Evolutionary conservation across 35 echinoderm and acorn worm genomes (phyloP), one percentile per base, ranked within the genome.

Genomic region (Apostichopus californicus): DNA sequence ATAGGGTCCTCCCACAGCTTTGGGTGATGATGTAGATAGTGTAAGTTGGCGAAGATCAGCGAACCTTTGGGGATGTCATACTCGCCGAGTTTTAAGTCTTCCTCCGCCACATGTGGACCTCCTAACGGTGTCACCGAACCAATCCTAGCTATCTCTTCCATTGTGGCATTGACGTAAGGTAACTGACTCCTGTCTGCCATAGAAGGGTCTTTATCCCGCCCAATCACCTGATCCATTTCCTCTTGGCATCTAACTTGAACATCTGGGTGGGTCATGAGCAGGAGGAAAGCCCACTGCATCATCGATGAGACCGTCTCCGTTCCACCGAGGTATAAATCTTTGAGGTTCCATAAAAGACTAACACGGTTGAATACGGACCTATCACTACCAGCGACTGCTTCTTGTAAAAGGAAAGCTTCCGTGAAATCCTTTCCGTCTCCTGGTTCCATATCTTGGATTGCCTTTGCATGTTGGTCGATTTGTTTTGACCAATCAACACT

Each of bases 141-240:
- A n/a, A 87, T 77, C 14, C 96, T 58, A 52, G 87, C 52, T 15
- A 85, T 57, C 58, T 98, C 96, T 23, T 25, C 17, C 24, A 98
- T 79, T 54, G 88, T 81, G 4, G 96, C 94, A 54, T 90, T 71
- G 1, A 90, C 72, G 86, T 90, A 98, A 8, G 92, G 92, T 0
- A 95, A 55, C 12, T 95, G 77, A 26, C n/a, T n/a, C 24, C 77
- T 55, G 55, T 98, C 94, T 9, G 90, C 12, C 13, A 95, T 56
- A 21, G 56, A 64, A 12, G 96, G 96, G 13, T 84, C 10, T 55
- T 90, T 87, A 9, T 90, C 63, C 52, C 94, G 10, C 4, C 96
- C 96, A 18, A 93, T 66, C 3, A 93, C 89, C 9, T 17, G 10
- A 68, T 94, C 94, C 1, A 98, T 87, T 73, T 98, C 96, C 7